Conservation (phyloP, 1,140 invertebrate species). For the Yoshiicerus persimilis region DNA sequence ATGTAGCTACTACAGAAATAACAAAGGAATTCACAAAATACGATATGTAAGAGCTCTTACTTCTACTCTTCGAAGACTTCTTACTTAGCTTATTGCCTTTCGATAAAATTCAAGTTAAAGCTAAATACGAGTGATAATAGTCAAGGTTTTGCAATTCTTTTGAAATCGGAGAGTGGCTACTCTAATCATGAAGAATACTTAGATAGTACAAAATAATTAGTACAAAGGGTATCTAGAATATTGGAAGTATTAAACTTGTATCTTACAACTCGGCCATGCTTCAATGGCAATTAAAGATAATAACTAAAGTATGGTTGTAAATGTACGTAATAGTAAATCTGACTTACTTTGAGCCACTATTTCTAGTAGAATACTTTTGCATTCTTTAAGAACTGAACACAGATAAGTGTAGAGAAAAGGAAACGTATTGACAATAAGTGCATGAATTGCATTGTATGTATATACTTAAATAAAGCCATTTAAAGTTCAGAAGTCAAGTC, state of each 20-base stretch:
- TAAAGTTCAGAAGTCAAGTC: neutral
- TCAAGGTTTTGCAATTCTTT: neutral
- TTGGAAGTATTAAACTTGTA: neutral
- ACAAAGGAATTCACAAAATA: too few species aligned
- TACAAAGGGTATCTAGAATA: neutral
- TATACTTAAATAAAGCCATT: neutral
- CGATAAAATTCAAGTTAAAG: neutral
- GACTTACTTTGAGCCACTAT: neutral
- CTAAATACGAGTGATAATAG: neutral
- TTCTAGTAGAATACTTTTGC: neutral
- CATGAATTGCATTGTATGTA: neutral
- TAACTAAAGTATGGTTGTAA: neutral
- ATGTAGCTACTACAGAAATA: neutral
- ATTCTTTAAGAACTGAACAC: neutral
- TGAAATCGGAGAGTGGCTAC: neutral
- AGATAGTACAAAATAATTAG: neutral
- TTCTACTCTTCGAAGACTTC: too few species aligned
- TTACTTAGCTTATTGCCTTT: too few species aligned
- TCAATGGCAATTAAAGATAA: neutral
- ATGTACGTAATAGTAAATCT: neutral
- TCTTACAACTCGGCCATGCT: neutral
- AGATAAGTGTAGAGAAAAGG: neutral
- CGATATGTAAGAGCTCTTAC: too few species aligned
- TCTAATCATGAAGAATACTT: neutral
- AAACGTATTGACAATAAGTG: neutral